Evolutionary conservation across 2,888 invertebrate species (phyloP), one percentile per base, ranked within the genome.

Genomic region (Megaustenia siamemsis): DNA sequence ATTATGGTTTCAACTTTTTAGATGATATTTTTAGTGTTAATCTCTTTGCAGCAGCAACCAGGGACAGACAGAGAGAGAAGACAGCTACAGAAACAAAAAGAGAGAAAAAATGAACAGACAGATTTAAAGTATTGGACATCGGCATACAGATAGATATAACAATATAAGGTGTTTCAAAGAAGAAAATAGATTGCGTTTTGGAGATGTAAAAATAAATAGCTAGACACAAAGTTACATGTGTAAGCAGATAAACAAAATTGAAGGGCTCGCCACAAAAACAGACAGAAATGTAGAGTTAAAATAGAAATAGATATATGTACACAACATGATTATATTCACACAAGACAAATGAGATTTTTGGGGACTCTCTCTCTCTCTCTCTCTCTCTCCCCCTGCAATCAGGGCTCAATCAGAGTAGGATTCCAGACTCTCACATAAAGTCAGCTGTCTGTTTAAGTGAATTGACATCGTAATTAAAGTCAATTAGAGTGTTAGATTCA

Each of bases 221-320:
- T n/a, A 53, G 56, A 82, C 56, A 82, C 21, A 82, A 49, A 82
- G 63, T 28, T 32, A 32, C n/a, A 60, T 18, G 60, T 60, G 45
- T 1, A 66, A 35, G 66, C 24, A 76, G 32, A 83, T 18, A 60
- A 18, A 63, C n/a, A 28, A 21, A 73, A 6, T 68, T 40, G 73
- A 12, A 82, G 35, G 1, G 69, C 35, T 49, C 6, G 49, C 28
- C 71, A 12, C 32, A 49, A 49, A 32, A 8, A 28, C 43, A 66
- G 75, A 40, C n/a, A 35, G 63, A 32, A n/a, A 68, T 1, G 69
- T 0, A 68, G 66, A 35, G 40, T 35, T 60, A 63, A 63, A n/a
- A 63, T 8, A 63, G 63, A 28, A 63, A 21, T 24, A 28, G 6
- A 28, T n/a, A 63, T 18, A 18, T 8, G 15, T 63, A 10, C 6